phyloP scores from a whole-genome alignment of 92 coral and sea anemone species.

The Zoanthus solanderi region DNA sequence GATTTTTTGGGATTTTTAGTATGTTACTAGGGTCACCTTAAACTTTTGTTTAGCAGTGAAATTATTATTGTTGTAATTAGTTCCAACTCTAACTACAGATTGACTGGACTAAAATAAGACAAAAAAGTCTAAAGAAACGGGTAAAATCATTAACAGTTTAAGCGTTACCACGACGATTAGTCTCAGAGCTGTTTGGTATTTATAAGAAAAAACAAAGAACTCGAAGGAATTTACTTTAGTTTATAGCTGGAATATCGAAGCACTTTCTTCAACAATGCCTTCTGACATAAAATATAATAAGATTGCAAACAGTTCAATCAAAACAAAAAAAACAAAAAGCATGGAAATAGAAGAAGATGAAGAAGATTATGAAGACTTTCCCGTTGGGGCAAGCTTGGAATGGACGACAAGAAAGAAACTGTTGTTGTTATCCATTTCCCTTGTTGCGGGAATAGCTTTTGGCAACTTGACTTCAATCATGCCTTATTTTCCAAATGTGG shows the following conservation, averaged over 20 bases:
- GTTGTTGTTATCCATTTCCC: neutral
- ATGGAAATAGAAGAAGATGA: neutral
- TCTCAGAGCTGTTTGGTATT: too few relatives aligned
- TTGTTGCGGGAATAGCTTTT: neutral
- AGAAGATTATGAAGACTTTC: neutral
- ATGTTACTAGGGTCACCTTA: slow-evolving; percentile 24
- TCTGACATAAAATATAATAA: neutral
- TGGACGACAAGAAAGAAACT: slow-evolving; percentile 21
- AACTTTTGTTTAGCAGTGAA: slow-evolving; percentile 11
- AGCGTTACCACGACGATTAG: too few relatives aligned
- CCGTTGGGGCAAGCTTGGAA: neutral
- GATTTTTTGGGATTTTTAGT: slow-evolving; percentile 51
- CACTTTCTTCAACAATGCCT: neutral
- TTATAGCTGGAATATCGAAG: too few relatives aligned
- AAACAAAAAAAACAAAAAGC: neutral
- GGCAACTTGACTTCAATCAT: neutral
- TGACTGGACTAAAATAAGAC: neutral
- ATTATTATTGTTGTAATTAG: slow-evolving; percentile 45
- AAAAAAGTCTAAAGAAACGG: too few relatives aligned
- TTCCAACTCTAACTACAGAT: slow-evolving; percentile 26
- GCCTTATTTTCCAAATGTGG: slow-evolving; percentile 36
- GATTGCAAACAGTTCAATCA: neutral
- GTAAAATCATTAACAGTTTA: too few relatives aligned
- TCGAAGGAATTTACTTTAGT: too few relatives aligned
- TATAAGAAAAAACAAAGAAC: too few relatives aligned